phyloP scores from a whole-genome alignment of 2,888 invertebrate genomes.

The Catocala nupta region DNA sequence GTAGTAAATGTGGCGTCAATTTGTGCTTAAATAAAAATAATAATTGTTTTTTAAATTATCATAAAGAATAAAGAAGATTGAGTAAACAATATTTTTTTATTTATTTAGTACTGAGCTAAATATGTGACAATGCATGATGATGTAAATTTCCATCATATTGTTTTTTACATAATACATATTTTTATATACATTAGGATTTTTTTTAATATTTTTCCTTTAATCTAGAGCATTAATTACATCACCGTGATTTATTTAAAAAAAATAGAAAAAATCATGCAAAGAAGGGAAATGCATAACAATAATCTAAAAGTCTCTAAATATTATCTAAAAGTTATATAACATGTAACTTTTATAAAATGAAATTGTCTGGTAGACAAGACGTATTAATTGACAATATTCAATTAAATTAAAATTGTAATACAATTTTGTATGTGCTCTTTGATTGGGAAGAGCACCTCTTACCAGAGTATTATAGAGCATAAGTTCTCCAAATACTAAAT shows the following conservation, averaged over 20 bases:
- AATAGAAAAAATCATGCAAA: constrained; percentile 49
- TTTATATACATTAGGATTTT: constrained; percentile 50
- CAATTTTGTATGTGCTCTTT: no score
- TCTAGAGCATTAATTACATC: constrained; percentile 48
- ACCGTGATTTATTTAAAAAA: constrained; percentile 54
- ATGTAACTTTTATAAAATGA: no score
- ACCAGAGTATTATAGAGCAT: no score
- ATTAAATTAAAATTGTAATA: no score
- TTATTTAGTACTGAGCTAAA: constrained; percentile 36
- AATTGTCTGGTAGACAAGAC: no score
- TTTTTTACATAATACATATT: constrained; percentile 55
- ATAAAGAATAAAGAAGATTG: constrained; percentile 52
- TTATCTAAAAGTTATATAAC: no score
- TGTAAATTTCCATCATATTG: constrained; percentile 47
- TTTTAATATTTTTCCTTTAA: constrained; percentile 56
- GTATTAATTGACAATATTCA: no score
- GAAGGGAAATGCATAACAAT: constrained; percentile 4
- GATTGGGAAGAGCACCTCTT: no score
- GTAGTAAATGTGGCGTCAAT: constrained; percentile 39
- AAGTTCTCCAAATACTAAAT: no score
- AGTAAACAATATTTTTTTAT: constrained; percentile 36
- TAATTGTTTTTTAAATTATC: constrained; percentile 51
- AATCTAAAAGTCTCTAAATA: no score
- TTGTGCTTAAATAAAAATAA: constrained; percentile 39
- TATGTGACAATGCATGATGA: constrained; percentile 38